phyloP scores from a whole-genome alignment of 2,113 vertebrate species.

The Poicephalus meyeri region DNA sequence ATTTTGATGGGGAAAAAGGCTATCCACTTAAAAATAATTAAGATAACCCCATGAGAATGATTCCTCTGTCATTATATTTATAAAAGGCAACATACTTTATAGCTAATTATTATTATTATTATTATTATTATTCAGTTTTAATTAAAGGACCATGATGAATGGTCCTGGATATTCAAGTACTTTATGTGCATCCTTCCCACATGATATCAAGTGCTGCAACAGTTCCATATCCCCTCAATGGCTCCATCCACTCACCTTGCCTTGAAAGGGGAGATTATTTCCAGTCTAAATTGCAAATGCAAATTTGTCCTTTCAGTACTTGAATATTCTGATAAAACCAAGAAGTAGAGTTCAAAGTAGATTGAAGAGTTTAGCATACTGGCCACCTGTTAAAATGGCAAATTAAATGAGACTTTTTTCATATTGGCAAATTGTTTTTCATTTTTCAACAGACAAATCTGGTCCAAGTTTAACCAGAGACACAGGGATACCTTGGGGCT shows the following conservation, averaged over 20 bases:
- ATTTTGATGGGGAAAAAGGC: neutral
- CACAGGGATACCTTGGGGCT: neutral
- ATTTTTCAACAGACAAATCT: neutral
- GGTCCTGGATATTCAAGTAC: neutral
- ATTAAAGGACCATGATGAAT: neutral
- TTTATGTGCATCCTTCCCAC: slow-evolving; percentile 14
- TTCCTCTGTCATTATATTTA: slow-evolving; percentile 3
- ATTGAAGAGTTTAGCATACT: neutral
- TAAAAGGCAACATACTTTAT: slow-evolving; percentile 22
- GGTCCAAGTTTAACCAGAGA: neutral
- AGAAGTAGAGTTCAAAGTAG: neutral
- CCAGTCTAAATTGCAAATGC: neutral
- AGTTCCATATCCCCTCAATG: neutral
- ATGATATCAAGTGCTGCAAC: neutral
- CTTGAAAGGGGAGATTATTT: neutral
- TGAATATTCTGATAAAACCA: neutral
- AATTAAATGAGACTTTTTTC: neutral
- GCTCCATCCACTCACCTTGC: neutral
- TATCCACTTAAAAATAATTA: slow-evolving; percentile 24
- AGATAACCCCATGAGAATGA: slow-evolving; percentile 1
- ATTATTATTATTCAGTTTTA: slow-evolving; percentile 24
- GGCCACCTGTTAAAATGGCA: neutral
- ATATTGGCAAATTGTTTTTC: neutral
- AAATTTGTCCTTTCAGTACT: neutral
- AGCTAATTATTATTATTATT: neutral